Evolutionary conservation across 2,113 vertebrate genomes (phyloP).

Genomic region (Acrocephalus kingi): DNA sequence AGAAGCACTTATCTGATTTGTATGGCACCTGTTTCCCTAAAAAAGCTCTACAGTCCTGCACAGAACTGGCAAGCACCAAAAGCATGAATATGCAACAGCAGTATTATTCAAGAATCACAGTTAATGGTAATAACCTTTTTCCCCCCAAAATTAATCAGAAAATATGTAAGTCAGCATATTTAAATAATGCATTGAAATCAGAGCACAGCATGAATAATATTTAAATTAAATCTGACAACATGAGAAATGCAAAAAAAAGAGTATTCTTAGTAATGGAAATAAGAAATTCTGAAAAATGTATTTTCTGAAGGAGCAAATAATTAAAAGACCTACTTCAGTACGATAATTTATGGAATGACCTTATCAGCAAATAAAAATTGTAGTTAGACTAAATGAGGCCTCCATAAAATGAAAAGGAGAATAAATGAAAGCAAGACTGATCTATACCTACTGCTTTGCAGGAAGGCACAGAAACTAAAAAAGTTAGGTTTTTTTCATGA

Average conservation of each 20-base stretch:
- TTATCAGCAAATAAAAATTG: slow-evolving; percentile 28
- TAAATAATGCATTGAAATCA: slow-evolving; percentile 56
- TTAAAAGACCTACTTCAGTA: slow-evolving; percentile 27
- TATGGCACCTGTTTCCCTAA: background rate
- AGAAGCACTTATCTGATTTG: background rate
- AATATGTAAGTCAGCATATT: slow-evolving; percentile 58
- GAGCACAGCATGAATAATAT: slow-evolving; percentile 44
- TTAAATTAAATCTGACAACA: slow-evolving; percentile 48
- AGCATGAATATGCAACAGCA: slow-evolving; percentile 40
- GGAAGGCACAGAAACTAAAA: background rate
- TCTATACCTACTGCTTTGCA: background rate
- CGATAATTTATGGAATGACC: background rate
- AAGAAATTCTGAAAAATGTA: slow-evolving; percentile 20
- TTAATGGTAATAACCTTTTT: slow-evolving; percentile 40
- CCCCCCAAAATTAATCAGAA: background rate
- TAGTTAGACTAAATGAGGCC: slow-evolving; percentile 28
- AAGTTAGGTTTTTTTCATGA: background rate
- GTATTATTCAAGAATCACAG: slow-evolving; percentile 24
- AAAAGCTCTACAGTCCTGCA: background rate
- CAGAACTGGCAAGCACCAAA: background rate
- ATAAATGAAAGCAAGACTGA: background rate
- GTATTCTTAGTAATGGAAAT: slow-evolving; percentile 3
- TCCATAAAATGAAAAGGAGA: background rate
- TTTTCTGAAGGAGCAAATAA: slow-evolving; percentile 37
- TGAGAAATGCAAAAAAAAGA: background rate